phyloP scores from a whole-genome alignment of 2,113 vertebrate genomes.

The Thomomys bottae region DNA sequence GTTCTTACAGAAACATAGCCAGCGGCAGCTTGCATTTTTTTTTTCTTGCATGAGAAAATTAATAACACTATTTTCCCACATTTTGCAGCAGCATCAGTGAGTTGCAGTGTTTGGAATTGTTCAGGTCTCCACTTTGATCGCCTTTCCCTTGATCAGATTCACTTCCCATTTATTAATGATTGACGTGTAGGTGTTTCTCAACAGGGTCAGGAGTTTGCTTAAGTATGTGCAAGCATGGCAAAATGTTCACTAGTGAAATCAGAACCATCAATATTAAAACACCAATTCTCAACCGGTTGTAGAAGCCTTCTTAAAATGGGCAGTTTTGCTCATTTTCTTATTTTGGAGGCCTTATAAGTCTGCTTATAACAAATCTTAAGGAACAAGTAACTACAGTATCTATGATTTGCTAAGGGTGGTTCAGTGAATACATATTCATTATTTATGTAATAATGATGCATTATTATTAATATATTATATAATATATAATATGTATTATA shows the following conservation, averaged over 20 bases:
- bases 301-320: background rate
- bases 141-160: too few relatives aligned
- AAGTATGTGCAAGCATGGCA: background rate
- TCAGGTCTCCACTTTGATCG: too few relatives aligned
- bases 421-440: background rate
- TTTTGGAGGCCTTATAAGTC: slow-evolving; percentile 33
- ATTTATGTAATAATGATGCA: too few relatives aligned
- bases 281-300: slow-evolving; percentile 3
- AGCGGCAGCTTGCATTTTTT: background rate
- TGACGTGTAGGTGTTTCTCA: slow-evolving; percentile 11
- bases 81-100: too few relatives aligned
- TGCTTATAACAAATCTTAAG: background rate
- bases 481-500: too few relatives aligned
- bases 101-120: too few relatives aligned
- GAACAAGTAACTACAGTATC: slow-evolving; percentile 37
- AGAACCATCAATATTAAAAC: slow-evolving; percentile 1
- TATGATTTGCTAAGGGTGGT: background rate
- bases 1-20: background rate
- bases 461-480: too few relatives aligned
- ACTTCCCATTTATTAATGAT: background rate
- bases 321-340: background rate
- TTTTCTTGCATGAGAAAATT: too few relatives aligned
- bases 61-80: too few relatives aligned
- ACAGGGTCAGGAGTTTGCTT: background rate
- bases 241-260: slow-evolving; percentile 30